Base-by-base conservation (phyloP, 2,888 invertebrate species). In the Oscheius onirici region DNA sequence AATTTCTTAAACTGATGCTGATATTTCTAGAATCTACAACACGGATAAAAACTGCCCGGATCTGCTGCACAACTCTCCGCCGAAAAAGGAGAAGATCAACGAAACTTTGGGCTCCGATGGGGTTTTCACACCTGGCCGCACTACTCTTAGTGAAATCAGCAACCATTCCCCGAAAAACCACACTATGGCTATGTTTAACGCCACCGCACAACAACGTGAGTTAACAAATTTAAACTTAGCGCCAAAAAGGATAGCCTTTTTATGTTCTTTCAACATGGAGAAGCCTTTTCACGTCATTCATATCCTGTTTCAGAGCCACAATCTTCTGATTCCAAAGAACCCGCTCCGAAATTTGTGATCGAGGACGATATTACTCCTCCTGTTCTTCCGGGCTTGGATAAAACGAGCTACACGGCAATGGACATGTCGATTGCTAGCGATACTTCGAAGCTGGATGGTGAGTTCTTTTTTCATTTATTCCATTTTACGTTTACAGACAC, bases 41-140 rank as follows among this genome's bases (percentile, higher is more conserved):
- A 60, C 20, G 60, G 60, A 69, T 40, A 28, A 49, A 24, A 51
- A 57, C 28, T 49, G 49, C 46, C 28, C 63, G 26, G 63, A 63
- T 2, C 49, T 63, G 11, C 34, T 69, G 13, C 49, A 41, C 22
- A 44, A 24, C 20, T 58, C 24, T 13, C n/a, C 57, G 11, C 69
- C 69, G 6, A 13, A 46, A 13, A 69, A 69, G 51, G 52, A 69
- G 34, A 69, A 69, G 51, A 69, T 69, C 17, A 69, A 69, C 28
- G 69, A 69, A 24, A 69, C 69, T 24, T n/a, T 69, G 44, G 69
- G 69, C 20, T 69, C 69, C n/a, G 69, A 69, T 46, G 69, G 69
- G 5, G 60, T 69, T 17, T 28, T 69, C 24, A 69, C 58, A 17
- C 63, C 63, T 11, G 63, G 63, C 26, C 26, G 63, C 10, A 49